A percentile compares a stretch with the other conserved stretches of the same genome.
These are phyloP conservation scores for Apostichopus californicus DNA, from an alignment of 35 echinoderm and acorn worm species.

Conservation along the genomic window DNA sequence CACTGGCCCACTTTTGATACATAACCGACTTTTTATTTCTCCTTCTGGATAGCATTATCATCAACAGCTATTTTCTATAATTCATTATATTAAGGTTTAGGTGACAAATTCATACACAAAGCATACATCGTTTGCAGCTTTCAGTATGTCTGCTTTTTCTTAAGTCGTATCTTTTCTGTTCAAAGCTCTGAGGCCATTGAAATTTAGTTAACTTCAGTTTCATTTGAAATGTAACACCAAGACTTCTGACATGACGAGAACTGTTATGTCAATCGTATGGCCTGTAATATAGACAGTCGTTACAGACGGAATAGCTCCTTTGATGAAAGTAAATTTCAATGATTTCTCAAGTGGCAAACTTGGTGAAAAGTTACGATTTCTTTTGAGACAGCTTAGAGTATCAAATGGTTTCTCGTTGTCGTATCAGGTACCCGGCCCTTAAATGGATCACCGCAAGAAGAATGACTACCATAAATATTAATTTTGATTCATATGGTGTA, in stretches of 20 bases:
- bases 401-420: not conserved
- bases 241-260: not conserved
- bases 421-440: too few species aligned
- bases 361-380: conserved; percentile 17
- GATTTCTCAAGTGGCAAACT: conserved; percentile 32
- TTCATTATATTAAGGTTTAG: not conserved
- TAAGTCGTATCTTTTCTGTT: not conserved
- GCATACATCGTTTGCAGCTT: not conserved
- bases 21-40: too few species aligned
- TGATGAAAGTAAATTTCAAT: conserved; percentile 17
- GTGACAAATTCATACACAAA: not conserved
- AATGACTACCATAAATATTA: too few species aligned
- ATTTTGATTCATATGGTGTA: too few species aligned
- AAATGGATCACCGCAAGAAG: too few species aligned
- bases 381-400: conserved; percentile 1
- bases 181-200: not conserved
- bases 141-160: not conserved
- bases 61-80: not conserved
- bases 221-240: not conserved
- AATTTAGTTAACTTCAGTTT: not conserved
- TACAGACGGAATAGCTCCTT: conserved; percentile 3
- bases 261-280: not conserved
- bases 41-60: too few species aligned
- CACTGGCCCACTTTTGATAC: too few species aligned
- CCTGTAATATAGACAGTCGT: not conserved